phyloP scores from a whole-genome alignment of 2,113 vertebrate genomes.

The Mus spicilegus region DNA sequence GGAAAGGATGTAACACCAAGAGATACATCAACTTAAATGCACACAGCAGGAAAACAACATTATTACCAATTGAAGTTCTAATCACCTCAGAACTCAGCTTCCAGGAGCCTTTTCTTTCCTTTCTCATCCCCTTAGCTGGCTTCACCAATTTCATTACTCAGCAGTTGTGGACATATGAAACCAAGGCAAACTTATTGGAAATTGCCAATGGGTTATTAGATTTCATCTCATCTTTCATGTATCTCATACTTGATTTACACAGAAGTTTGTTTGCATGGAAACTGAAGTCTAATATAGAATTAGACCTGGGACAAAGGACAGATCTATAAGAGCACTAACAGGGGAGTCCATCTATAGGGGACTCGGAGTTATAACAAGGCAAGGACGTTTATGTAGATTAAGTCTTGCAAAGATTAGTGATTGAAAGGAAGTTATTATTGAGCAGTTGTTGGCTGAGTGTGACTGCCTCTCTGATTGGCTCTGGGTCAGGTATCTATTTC shows the following conservation, averaged over 20 bases:
- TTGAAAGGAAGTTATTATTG: neutral
- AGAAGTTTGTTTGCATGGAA: constrained; percentile 15
- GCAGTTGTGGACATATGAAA: constrained; percentile 4
- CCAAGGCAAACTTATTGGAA: neutral
- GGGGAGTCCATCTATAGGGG: neutral
- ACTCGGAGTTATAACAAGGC: neutral
- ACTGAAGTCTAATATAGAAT: neutral
- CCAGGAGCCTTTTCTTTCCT: neutral
- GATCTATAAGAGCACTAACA: neutral
- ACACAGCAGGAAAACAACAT: neutral
- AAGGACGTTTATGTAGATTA: neutral
- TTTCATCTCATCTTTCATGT: neutral
- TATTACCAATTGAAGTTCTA: neutral
- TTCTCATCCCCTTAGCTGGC: neutral
- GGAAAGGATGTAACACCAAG: neutral
- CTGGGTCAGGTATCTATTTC: neutral
- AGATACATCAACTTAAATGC: neutral
- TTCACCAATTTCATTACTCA: constrained; percentile 15
- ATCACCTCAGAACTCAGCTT: neutral
- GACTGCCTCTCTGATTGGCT: neutral
- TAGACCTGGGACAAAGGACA: neutral
- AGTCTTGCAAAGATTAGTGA: neutral
- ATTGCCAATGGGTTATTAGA: neutral
- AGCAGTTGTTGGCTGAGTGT: neutral
- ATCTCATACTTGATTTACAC: constrained; percentile 12